Conservation (phyloP, 1,140 invertebrate genomes). For the Cydia pomonella region DNA sequence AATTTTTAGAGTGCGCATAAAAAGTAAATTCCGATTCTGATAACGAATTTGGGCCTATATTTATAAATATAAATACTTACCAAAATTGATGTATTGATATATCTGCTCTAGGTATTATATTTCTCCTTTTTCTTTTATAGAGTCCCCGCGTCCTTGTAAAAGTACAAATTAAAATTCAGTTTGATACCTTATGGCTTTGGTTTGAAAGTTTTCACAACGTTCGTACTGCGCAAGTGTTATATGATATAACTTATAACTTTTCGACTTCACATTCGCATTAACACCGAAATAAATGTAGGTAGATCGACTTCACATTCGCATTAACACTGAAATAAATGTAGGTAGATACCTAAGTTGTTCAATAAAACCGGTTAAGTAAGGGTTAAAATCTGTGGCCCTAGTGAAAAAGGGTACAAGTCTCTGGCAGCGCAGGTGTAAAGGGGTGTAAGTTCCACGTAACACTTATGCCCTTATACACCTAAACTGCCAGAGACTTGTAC, state of each 20-base stretch:
- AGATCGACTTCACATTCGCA: not conserved
- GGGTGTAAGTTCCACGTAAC: no score
- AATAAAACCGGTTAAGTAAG: no score
- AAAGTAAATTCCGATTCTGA: constrained; percentile 46
- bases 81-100: no score
- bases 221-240: not conserved
- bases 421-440: no score
- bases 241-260: no score
- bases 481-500: no score
- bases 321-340: not conserved
- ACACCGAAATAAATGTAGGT: not conserved
- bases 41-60: constrained; percentile 51
- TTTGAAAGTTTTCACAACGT: no score
- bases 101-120: not conserved
- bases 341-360: no score
- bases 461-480: no score
- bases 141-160: not conserved
- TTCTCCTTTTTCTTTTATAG: not conserved
- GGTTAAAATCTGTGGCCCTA: no score
- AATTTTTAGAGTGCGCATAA: constrained; percentile 53
- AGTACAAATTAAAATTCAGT: not conserved
- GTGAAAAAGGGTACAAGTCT: no score
- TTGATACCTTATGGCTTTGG: not conserved
- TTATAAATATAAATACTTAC: not conserved
- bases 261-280: not conserved